Conservation (phyloP, 1,140 invertebrate genomes). For the Diuraphis noxia region DNA sequence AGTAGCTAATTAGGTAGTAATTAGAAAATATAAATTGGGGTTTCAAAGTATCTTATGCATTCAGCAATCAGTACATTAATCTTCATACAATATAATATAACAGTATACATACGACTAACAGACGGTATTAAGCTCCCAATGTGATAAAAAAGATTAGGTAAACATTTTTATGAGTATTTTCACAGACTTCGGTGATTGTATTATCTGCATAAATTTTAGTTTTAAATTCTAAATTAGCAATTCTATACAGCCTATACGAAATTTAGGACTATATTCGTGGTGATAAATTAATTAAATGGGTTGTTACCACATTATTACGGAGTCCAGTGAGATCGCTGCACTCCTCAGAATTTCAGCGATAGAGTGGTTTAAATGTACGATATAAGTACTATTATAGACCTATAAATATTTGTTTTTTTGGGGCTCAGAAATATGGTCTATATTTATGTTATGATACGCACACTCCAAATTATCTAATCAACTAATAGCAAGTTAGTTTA, state of each 20-base stretch:
- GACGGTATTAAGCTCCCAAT: no score
- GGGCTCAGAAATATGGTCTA: neutral
- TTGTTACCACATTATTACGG: no score
- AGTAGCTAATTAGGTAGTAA: no score
- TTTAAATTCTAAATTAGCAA: neutral
- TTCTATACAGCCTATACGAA: neutral
- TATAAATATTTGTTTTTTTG: neutral
- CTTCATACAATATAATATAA: no score
- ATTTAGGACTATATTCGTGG: neutral
- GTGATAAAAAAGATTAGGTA: no score
- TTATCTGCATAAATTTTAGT: neutral
- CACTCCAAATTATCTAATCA: neutral
- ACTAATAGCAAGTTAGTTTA: neutral
- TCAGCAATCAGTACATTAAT: neutral
- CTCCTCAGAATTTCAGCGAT: neutral
- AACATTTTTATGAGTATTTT: neutral
- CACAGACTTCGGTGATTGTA: neutral
- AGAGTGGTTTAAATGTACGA: neutral
- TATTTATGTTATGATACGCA: neutral
- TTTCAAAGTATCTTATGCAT: no score
- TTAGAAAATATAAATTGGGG: no score
- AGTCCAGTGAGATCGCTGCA: neutral
- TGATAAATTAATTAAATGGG: no score
- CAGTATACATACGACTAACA: no score
- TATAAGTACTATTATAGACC: no score